Evolutionary conservation across 2,888 invertebrate genomes (phyloP).

Genomic region (Pegoplata infirma): DNA sequence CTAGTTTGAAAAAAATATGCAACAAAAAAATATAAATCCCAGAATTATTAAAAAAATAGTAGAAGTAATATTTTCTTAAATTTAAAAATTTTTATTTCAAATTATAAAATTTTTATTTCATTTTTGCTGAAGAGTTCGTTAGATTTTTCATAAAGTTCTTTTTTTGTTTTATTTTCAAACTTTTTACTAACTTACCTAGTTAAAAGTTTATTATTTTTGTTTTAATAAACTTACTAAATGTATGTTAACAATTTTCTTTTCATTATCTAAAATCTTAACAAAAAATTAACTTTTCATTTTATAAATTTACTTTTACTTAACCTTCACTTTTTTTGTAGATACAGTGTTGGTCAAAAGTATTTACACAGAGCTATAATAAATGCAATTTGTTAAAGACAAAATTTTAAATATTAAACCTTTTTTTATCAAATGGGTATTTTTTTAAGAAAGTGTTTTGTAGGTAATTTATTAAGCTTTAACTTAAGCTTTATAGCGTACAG

Average conservation of each 20-base stretch:
- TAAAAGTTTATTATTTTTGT: conserved; percentile 4
- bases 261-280: conserved; percentile 49
- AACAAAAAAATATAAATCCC: no score
- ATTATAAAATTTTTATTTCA: neutral
- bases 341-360: no score
- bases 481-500: no score
- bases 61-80: no score
- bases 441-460: no score
- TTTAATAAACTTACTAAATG: conserved; percentile 2
- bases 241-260: conserved; percentile 36
- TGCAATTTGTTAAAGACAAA: no score
- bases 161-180: neutral
- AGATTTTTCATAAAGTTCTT: neutral
- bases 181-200: conserved; percentile 18
- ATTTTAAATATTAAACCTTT: no score
- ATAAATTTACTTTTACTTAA: conserved; percentile 44
- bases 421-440: no score
- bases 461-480: no score
- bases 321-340: conserved; percentile 12
- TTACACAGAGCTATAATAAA: no score
- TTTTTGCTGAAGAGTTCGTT: no score
- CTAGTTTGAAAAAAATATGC: conserved; percentile 43
- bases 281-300: conserved; percentile 52
- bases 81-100: neutral
- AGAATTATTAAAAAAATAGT: no score